These are phyloP conservation scores for Salvelinus fontinalis DNA, from an alignment of 2,113 vertebrate genomes.

Conservation along the genomic window DNA sequence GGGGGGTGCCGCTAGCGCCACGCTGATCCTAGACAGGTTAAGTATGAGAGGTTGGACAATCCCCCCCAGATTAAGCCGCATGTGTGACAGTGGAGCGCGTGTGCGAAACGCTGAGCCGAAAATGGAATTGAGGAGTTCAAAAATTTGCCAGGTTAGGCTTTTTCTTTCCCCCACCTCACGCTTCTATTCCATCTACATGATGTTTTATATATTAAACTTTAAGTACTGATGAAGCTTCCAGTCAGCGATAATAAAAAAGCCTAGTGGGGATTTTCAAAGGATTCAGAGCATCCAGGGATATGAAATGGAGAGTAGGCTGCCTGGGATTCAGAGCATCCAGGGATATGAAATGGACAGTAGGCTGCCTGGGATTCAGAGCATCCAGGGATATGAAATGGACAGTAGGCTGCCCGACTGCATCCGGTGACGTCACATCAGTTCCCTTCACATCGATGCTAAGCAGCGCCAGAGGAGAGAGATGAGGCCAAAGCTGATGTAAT, in stretches of 20 bases:
- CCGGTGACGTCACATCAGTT: not conserved
- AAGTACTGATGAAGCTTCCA: conserved; percentile 60
- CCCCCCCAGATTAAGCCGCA: conserved; percentile 55
- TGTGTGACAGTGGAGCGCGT: conserved; percentile 42
- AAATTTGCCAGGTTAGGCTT: conserved; percentile 48
- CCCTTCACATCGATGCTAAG: conserved; percentile 14
- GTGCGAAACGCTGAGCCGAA: conserved; percentile 37
- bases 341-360: no score
- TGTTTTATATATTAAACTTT: conserved; percentile 57
- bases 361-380: no score
- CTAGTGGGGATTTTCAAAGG: conserved; percentile 41
- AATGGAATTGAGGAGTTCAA: conserved; percentile 21
- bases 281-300: no score
- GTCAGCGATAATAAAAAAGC: conserved; percentile 55
- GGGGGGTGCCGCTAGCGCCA: no score
- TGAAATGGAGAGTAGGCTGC: conserved; percentile 3
- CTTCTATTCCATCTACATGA: conserved; percentile 14
- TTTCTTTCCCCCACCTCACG: conserved; percentile 5
- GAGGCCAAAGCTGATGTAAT: not conserved
- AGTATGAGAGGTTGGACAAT: conserved; percentile 59
- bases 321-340: not conserved
- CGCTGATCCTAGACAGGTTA: no score
- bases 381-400: no score
- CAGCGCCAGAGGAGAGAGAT: not conserved
- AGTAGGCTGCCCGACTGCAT: no score